Evolutionary conservation across 2,113 vertebrate species (phyloP).

Genomic region (Ctenomys sociabilis): DNA sequence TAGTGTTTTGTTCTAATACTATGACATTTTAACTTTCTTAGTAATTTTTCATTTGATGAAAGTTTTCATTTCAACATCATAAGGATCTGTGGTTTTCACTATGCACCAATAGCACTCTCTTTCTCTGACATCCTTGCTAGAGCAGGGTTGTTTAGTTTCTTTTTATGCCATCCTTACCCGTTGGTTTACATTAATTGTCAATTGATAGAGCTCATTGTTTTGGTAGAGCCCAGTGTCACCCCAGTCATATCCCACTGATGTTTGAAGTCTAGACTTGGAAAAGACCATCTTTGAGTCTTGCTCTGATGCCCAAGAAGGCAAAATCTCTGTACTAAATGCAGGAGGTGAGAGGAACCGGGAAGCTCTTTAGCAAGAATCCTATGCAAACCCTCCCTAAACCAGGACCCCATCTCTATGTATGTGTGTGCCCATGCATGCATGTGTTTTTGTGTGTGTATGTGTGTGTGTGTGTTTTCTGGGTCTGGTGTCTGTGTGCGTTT

Average conservation of each 20-base stretch:
- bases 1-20: background rate
- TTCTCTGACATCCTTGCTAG: background rate
- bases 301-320: background rate
- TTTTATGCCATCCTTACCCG: background rate
- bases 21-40: background rate
- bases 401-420: background rate
- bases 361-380: background rate
- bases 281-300: background rate
- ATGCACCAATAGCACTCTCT: background rate
- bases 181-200: background rate
- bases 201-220: background rate
- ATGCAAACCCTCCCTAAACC: background rate
- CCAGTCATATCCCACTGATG: background rate
- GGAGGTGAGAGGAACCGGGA: background rate
- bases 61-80: background rate
- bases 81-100: background rate
- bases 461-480: background rate
- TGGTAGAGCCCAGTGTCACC: accelerated
- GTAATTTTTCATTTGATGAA: background rate
- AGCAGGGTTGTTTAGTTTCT: background rate
- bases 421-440: too few species aligned
- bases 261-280: background rate
- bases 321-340: background rate
- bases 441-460: background rate
- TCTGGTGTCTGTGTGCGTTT: too few species aligned